Evolutionary conservation across 2,113 vertebrate species (phyloP).

Genomic region (Willisornis vidua): DNA sequence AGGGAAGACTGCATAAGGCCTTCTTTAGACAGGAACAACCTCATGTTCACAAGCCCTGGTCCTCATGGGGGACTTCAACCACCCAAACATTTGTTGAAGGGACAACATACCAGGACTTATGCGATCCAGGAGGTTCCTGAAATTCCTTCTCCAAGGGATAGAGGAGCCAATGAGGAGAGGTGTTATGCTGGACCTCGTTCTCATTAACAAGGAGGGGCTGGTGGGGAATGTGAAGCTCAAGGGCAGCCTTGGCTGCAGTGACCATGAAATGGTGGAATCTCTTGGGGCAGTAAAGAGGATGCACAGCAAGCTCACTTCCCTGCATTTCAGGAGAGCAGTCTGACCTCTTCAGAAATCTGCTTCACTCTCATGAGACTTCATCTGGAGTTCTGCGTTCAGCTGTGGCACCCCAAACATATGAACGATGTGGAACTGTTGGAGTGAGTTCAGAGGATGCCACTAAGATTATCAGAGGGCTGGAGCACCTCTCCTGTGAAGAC

Average conservation of each 20-base stretch:
- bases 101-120: not conserved
- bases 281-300: not conserved
- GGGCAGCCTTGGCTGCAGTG: not conserved
- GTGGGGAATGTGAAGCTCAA: not conserved
- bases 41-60: not conserved
- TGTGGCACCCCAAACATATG: not conserved
- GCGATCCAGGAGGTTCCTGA: not conserved
- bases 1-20: not conserved
- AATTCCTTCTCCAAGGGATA: not conserved
- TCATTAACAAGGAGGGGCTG: not conserved
- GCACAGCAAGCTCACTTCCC: not conserved
- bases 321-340: not conserved
- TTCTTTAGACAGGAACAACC: not conserved
- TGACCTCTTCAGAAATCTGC: not conserved
- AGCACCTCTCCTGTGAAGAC: not conserved
- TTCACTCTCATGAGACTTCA: not conserved
- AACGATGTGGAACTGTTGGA: not conserved
- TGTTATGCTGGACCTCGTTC: not conserved
- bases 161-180: not conserved
- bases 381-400: not conserved
- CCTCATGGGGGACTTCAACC: not conserved
- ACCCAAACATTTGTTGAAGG: not conserved
- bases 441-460: not conserved
- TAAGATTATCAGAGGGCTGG: not conserved
- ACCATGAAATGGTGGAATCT: not conserved